phyloP scores from a whole-genome alignment of 1,140 invertebrate species.

The Sycobia sp. region DNA sequence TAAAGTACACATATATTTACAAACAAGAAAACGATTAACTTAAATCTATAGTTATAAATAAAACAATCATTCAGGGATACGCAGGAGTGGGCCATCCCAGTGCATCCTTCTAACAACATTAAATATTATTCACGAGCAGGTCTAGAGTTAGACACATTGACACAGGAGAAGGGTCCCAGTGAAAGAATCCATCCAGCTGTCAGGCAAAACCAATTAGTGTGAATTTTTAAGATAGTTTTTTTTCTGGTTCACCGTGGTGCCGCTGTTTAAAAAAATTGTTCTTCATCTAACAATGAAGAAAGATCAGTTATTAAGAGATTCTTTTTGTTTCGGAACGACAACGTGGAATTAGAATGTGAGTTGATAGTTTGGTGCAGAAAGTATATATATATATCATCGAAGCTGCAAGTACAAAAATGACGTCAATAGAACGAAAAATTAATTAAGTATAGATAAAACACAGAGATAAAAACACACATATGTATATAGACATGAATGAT shows the following conservation, averaged over 20 bases:
- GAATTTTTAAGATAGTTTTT: constrained; percentile 12
- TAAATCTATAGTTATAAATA: constrained; percentile 10
- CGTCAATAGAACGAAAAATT: too few species aligned
- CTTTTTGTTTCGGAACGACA: not conserved
- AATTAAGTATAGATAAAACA: too few species aligned
- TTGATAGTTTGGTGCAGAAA: too few species aligned
- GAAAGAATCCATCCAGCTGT: constrained; percentile 14
- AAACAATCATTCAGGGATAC: not conserved
- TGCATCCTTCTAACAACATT: constrained; percentile 23
- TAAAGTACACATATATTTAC: constrained; percentile 29
- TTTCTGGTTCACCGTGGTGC: constrained; percentile 18
- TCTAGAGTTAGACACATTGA: constrained; percentile 31
- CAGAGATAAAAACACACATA: too few species aligned
- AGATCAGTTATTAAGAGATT: not conserved
- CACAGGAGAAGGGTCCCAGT: constrained; percentile 12
- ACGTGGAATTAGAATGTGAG: not conserved
- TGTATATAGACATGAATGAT: too few species aligned
- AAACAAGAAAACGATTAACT: constrained; percentile 17
- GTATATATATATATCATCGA: not conserved
- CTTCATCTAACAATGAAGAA: not conserved
- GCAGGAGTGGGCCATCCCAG: constrained; percentile 12
- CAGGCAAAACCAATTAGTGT: constrained; percentile 30
- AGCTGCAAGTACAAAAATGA: constrained; percentile 10
- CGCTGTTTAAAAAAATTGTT: constrained; percentile 13
- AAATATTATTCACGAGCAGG: constrained; percentile 27